Evolutionary conservation across 2,888 invertebrate species (phyloP).

Genomic region (Orthosia incerta): DNA sequence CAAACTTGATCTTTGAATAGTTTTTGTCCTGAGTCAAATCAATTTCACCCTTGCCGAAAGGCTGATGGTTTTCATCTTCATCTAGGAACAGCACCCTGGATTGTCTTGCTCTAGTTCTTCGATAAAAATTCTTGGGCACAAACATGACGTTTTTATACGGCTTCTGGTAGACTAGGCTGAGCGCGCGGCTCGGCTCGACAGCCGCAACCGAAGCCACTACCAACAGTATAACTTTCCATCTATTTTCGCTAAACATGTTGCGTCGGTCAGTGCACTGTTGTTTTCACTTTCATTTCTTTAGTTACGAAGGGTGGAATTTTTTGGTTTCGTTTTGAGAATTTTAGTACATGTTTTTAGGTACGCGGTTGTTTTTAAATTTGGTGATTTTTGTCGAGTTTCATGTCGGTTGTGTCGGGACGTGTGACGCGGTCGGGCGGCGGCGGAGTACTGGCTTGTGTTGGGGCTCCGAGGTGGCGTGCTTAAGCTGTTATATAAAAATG

Average conservation of each 20-base stretch:
- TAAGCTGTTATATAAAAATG: slow-evolving; percentile 76
- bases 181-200: slow-evolving; percentile 85
- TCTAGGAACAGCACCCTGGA: slow-evolving; percentile 84
- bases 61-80: slow-evolving; percentile 82
- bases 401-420: slow-evolving; percentile 71
- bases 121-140: slow-evolving; percentile 80
- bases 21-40: slow-evolving; percentile 82
- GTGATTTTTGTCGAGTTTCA: slow-evolving; percentile 66
- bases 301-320: slow-evolving; percentile 55
- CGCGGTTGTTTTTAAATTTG: slow-evolving; percentile 63
- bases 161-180: slow-evolving; percentile 82
- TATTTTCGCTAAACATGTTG: slow-evolving; percentile 88
- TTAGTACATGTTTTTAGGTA: slow-evolving; percentile 73
- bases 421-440: slow-evolving; percentile 62
- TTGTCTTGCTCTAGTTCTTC: slow-evolving; percentile 72
- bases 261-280: slow-evolving; percentile 84
- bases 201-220: slow-evolving; percentile 81
- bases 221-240: slow-evolving; percentile 88
- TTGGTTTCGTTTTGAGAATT: slow-evolving; percentile 53
- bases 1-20: slow-evolving; percentile 86
- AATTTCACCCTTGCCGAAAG: slow-evolving; percentile 84
- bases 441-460: slow-evolving; percentile 62
- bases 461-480: slow-evolving; percentile 47
- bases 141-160: slow-evolving; percentile 84
- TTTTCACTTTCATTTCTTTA: slow-evolving; percentile 88